Evolutionary conservation across 2,888 invertebrate genomes (phyloP), one percentile per base, ranked within the genome.

Genomic region (Gastracanthus pulcherrimus): DNA sequence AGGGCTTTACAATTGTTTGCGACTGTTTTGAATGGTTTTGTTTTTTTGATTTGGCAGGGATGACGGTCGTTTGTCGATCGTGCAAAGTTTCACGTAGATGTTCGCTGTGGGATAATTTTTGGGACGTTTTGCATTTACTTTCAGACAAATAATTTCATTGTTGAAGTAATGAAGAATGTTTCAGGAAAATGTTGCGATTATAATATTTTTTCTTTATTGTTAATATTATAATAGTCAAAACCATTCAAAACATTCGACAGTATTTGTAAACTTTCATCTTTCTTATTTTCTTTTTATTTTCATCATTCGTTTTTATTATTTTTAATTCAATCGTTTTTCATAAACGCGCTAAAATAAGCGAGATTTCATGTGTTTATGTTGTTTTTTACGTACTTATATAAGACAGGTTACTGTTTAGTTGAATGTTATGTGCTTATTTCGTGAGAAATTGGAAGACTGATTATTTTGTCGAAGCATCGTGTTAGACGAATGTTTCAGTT

Each of bases 351-450:
- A 38, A 58, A 19, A 13, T 34, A 4, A 4, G 19, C 36, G 7
- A 13, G 19, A 9, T 11, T 26, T 31, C 58, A 60, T 60, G 58
- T 31, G 7, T 45, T 72, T 72, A 11, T 48, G 48, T 55, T 55
- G 55, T 23, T 55, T 23, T 55, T 23, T 7, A 19, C n/a, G 23
- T 51, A 5, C 19, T 0, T 23, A 7, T 1, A 7, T 51, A 23
- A 36, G 0, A 36, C 19, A 34, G 16, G 16, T 19, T 51, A 55
- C 55, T 74, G 48, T 74, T 74, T 74, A 76, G 75, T 66, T 76
- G 55, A 66, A 66, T 76, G 75, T 66, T 66, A 38, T 41, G 45
- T 74, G 71, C 58, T 60, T 3, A n/a, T 60, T 62, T 74, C 29
- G 38, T 58, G 41, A 45, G 31, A 4, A 13, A 74, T 23, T 41